Base-by-base conservation (phyloP, 1,140 invertebrate species). In the Drosophila arawakana region DNA sequence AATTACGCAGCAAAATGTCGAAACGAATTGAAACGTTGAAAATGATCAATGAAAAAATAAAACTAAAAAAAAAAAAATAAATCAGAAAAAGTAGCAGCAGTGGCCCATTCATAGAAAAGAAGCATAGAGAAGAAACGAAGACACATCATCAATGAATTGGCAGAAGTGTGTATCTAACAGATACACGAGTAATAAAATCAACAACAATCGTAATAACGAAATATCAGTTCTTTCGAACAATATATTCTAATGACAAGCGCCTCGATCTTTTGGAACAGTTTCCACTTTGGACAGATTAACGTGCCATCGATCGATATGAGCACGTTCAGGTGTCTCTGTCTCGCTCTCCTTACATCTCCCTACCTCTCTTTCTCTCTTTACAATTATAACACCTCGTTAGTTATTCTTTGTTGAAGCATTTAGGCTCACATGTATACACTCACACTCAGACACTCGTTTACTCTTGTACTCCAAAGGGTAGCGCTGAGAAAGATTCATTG, bases 1-100 rank as follows among this genome's bases (percentile, higher is more conserved):
- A 85, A 91, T 91, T 91, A 91, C 89, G 89, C 89, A 91, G 89
- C 89, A 91, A 91, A 91, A 91, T 91, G 83, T 88, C 78, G 84
- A 89, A 78, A 80, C 88, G 85, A 90, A 90, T 89, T 88, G 84
- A 89, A 84, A 78, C 72, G 84, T 88, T 79, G 50, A 58, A 62
- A 44, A 47, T 71, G 79, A 83, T 86, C 84, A 89, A 89, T 89
- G 84, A 84, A 84, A 80, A 72, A 67, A 35, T 13, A 34, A 30
- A 54, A 34, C 50, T 13, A 11, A 30, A 30, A 30, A 30, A 30
- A 30, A 30, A 30, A 30, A 30, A 5, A 30, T 30, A 43, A 11
- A 43, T 35, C 21, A 18, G 35, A 18, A 34, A 46, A 13, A 43
- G 35, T 37, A 35, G 11, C 18, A 54, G 41, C 41, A 70, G 49